Conservation (phyloP, 2,888 invertebrate genomes). For the Baccha elongata region DNA sequence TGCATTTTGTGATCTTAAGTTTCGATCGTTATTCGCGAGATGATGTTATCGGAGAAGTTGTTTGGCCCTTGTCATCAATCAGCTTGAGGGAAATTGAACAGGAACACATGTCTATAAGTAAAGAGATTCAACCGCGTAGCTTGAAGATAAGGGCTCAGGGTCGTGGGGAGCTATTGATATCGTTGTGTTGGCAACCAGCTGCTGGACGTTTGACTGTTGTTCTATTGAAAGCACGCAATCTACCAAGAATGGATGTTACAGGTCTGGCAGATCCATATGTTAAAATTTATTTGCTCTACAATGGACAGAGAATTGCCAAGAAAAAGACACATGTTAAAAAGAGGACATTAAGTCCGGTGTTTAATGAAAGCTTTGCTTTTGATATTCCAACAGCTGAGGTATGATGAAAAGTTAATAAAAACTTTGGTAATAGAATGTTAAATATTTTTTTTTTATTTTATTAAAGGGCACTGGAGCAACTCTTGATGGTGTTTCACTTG, state of each 20-base stretch:
- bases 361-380: constrained; percentile 99
- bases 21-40: constrained; percentile 99
- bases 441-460: constrained; percentile 4
- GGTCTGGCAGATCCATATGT: constrained; percentile 98
- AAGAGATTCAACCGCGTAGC: constrained; percentile 96
- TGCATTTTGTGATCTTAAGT: constrained; percentile 96
- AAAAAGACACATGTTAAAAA: constrained; percentile 99
- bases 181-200: constrained; percentile 98
- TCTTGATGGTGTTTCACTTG: constrained; percentile 82
- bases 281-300: constrained; percentile 97
- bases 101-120: constrained; percentile 91
- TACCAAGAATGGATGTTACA: constrained; percentile 99
- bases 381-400: constrained; percentile 92
- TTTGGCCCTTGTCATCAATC: constrained; percentile 88
- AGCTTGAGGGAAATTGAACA: constrained; percentile 88
- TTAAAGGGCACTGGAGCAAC: constrained; percentile 81
- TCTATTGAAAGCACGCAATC: constrained; percentile 97
- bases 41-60: constrained; percentile 98
- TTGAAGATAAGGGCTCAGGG: constrained; percentile 97
- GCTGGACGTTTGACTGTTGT: constrained; percentile 97
- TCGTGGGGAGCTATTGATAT: constrained; percentile 96
- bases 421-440: neutral
- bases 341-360: constrained; percentile 97
- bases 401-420: constrained; percentile 32
- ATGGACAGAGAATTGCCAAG: constrained; percentile 98